Evolutionary conservation across 2,797 vertebrate genomes (phyloP).

Genomic region (Brachyrhaphis roseni): DNA sequence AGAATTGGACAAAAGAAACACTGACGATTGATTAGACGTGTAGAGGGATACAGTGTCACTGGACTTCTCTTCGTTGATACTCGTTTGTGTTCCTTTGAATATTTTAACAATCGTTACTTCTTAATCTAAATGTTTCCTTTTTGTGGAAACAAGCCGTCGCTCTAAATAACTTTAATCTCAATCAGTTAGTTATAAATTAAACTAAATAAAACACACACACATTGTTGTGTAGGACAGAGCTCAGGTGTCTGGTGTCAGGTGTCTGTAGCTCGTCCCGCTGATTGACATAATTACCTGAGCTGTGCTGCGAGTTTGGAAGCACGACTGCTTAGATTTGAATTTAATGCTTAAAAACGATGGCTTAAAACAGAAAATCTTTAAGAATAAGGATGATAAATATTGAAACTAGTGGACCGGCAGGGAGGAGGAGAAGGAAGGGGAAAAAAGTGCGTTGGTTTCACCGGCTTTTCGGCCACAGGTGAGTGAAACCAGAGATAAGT

Average conservation of each 20-base stretch:
- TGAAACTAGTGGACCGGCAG: slow-evolving; percentile 24
- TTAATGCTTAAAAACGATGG: neutral
- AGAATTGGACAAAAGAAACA: slow-evolving; percentile 3
- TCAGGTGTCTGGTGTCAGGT: slow-evolving; percentile 74
- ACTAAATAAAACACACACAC: slow-evolving; percentile 28
- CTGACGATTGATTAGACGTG: slow-evolving; percentile 10
- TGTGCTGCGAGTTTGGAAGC: slow-evolving; percentile 24
- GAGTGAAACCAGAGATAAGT: slow-evolving; percentile 37
- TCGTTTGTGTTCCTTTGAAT: neutral
- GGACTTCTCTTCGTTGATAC: slow-evolving; percentile 36
- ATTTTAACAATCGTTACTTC: neutral
- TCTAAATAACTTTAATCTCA: slow-evolving; percentile 13
- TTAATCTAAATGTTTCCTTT: neutral
- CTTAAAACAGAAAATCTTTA: slow-evolving; percentile 7
- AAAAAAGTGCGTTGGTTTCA: slow-evolving; percentile 63
- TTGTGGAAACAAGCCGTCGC: neutral
- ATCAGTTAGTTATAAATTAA: slow-evolving; percentile 11
- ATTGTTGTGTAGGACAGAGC: slow-evolving; percentile 35
- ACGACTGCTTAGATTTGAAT: slow-evolving; percentile 10
- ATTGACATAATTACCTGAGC: slow-evolving; percentile 65
- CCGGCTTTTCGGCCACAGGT: slow-evolving; percentile 72
- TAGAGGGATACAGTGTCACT: slow-evolving; percentile 51
- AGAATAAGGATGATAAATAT: slow-evolving; percentile 48
- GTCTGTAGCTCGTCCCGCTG: slow-evolving; percentile 40
- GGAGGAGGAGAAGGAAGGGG: slow-evolving; percentile 48